A percentile compares a stretch with the other conserved stretches of the same genome.
phyloP scores from a whole-genome alignment of 1,140 invertebrate genomes.

The Zeugodacus cucurbitae region DNA sequence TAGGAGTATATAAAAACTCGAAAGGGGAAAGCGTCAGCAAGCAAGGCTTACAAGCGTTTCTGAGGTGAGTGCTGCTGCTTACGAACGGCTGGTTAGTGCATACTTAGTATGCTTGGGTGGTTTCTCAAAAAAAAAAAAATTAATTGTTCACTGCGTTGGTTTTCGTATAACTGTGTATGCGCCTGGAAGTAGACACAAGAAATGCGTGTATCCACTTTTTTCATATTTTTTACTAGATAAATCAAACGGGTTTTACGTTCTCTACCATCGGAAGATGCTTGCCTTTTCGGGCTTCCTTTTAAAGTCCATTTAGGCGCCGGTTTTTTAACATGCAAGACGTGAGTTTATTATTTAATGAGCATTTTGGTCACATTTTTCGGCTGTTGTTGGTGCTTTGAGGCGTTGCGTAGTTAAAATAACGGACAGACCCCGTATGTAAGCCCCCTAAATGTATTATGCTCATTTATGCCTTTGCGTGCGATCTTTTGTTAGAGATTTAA shows the following conservation, averaged over 20 bases:
- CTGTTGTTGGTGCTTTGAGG: neutral
- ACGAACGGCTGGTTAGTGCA: neutral
- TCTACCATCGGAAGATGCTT: neutral
- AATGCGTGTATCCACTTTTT: neutral
- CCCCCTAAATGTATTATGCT: neutral
- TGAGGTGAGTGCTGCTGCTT: neutral
- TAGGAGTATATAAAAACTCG: neutral
- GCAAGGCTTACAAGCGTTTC: neutral
- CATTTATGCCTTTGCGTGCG: neutral
- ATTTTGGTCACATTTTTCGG: neutral
- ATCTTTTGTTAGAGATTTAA: neutral
- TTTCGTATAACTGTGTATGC: neutral
- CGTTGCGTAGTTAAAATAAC: neutral
- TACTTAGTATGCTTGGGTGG: neutral
- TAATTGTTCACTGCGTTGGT: neutral
- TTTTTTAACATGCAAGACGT: neutral
- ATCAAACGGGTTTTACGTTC: neutral
- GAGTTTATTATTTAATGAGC: slow-evolving; percentile 9
- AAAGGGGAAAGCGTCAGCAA: neutral
- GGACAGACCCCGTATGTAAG: neutral
- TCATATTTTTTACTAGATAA: neutral
- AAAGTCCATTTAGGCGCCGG: neutral
- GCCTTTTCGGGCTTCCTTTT: neutral
- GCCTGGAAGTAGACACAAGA: neutral
- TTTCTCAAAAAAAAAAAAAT: neutral